A percentile compares a stretch with the other conserved stretches of the same genome.
phyloP scores from a whole-genome alignment of 2,113 vertebrate genomes.

The Blennius ocellaris region DNA sequence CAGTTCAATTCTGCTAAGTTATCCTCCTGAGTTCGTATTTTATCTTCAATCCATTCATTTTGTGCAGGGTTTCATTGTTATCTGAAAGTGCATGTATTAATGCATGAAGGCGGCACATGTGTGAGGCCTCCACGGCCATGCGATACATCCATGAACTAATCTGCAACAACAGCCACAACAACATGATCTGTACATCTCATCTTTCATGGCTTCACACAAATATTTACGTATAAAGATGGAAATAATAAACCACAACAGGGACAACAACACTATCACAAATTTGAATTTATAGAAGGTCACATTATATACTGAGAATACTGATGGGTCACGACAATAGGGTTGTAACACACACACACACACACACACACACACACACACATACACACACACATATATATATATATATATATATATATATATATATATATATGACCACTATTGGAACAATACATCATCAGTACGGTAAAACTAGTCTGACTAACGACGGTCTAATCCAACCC shows the following conservation, averaged over 20 bases:
- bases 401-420: too few relatives aligned
- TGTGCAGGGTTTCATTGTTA: neutral
- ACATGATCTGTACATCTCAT: conserved; percentile 13
- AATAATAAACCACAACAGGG: conserved; percentile 11
- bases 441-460: too few relatives aligned
- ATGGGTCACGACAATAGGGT: too few relatives aligned
- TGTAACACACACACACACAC: too few relatives aligned
- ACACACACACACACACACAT: too few relatives aligned
- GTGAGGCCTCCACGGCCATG: conserved; percentile 1
- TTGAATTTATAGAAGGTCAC: conserved; percentile 1
- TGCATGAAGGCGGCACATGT: neutral
- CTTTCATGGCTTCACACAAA: conserved; percentile 16
- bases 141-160: conserved; percentile 15
- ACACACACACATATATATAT: too few relatives aligned
- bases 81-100: neutral
- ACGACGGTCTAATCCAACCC: too few relatives aligned
- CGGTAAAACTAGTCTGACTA: too few relatives aligned
- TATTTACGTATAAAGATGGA: neutral
- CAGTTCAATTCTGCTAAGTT: neutral
- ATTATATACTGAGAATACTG: too few relatives aligned
- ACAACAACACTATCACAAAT: neutral
- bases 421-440: too few relatives aligned
- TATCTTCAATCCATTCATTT: conserved; percentile 13
- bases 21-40: neutral
- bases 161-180: neutral